Evolutionary conservation across 2,113 vertebrate genomes (phyloP).

Genomic region (Laterallus jamaicensis): DNA sequence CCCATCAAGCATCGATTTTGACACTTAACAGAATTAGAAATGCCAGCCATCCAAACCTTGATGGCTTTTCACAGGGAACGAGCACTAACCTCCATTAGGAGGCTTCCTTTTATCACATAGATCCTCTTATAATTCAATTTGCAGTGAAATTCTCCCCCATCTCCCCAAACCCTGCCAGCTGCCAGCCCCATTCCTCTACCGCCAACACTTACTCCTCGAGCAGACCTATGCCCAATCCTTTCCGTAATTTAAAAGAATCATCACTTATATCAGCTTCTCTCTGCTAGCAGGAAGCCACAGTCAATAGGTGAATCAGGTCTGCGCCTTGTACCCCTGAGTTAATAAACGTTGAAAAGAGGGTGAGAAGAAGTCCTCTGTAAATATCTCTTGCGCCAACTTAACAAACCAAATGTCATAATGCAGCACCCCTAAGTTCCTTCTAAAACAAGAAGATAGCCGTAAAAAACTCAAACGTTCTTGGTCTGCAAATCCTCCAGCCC

Average conservation of each 20-base stretch:
- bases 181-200: background rate
- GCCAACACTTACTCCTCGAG: background rate
- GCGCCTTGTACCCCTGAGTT: background rate
- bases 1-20: conserved; percentile 56
- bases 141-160: conserved; percentile 8
- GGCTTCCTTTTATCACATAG: conserved; percentile 50
- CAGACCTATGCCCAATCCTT: background rate
- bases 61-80: conserved; percentile 36
- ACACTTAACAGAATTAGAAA: conserved; percentile 73
- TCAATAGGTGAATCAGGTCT: conserved; percentile 33
- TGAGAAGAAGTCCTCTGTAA: background rate
- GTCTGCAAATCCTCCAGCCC: background rate
- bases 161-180: conserved; percentile 34
- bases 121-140: conserved; percentile 61
- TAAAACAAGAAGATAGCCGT: background rate
- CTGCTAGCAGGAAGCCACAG: conserved; percentile 2
- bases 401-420: background rate
- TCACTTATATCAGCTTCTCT: background rate
- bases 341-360: conserved; percentile 28
- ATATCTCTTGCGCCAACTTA: conserved; percentile 3
- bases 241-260: background rate
- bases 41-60: conserved; percentile 25
- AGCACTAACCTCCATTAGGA: conserved; percentile 61
- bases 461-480: background rate
- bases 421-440: background rate